Base-by-base conservation (phyloP, 2,888 invertebrate species). In the Coelopa pilipes region DNA sequence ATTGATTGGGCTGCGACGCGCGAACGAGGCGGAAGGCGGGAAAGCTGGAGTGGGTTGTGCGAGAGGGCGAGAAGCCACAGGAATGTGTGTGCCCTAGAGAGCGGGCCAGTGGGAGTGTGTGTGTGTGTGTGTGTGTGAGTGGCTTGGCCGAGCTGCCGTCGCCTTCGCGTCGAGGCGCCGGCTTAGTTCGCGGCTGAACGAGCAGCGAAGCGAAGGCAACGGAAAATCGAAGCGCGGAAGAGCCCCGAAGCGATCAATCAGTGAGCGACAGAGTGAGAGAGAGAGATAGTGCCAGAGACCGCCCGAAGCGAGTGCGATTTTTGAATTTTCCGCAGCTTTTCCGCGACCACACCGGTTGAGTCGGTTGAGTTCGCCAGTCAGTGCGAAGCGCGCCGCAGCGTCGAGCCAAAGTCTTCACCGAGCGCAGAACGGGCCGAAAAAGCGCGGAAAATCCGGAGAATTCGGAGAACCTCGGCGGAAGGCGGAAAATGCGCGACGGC, bases 121-220 rank as follows among this genome's bases (percentile, higher is more conserved):
- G 34, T 34, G 34, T 34, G 34, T 34, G 34, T 34, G 34, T 34
- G n/a, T n/a, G n/a, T n/a, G n/a, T 34, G 7, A 34, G 7, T n/a
- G n/a, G 4, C 34, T 34, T 34, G 2, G 34, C 7, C 34, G 34
- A 34, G 34, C 7, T 34, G 34, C 34, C 34, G 34, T 7, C 34
- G 34, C 34, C 34, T 2, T 7, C 34, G 34, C 34, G 9, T 24
- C 10, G 49, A n/a, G 46, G 5, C 21, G 47, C n/a, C n/a, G 49
- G 34, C 55, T 71, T 50, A 71, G 71, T 71, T 19, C 19, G 46
- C 46, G 15, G 24, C 46, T 45, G 17, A 65, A 57, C 19, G 47
- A 53, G 45, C 71, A 65, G 13, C 45, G 46, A 49, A 24, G 50
- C 65, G 71, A 71, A 71, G 55, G 71, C 49, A 24, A 63, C 45